Evolutionary conservation across 2,797 vertebrate genomes (phyloP).

Genomic region (Lateolabrax maculatus): DNA sequence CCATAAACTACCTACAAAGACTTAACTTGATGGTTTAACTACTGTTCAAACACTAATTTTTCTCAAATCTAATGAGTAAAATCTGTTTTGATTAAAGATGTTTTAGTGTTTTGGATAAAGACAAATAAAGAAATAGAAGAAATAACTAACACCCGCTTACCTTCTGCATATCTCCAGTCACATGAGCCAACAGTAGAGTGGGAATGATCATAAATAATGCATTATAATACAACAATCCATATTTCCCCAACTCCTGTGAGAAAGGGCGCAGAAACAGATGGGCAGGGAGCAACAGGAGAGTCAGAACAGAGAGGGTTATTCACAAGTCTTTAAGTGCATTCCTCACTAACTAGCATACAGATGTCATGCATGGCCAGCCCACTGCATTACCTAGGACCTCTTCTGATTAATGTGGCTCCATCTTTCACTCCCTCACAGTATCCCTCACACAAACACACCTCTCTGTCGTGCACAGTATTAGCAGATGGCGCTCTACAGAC

Average conservation of each 20-base stretch:
- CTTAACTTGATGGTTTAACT: neutral
- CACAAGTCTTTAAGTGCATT: slow-evolving; percentile 59
- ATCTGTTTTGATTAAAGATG: neutral
- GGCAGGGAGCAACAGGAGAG: slow-evolving; percentile 22
- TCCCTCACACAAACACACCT: slow-evolving; percentile 23
- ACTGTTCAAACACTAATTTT: neutral
- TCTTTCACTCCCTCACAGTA: slow-evolving; percentile 5
- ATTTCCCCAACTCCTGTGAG: slow-evolving; percentile 94
- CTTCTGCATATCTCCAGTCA: slow-evolving; percentile 94
- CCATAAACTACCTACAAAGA: neutral
- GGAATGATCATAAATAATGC: slow-evolving; percentile 97
- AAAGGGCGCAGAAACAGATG: slow-evolving; percentile 38
- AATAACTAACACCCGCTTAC: slow-evolving; percentile 73
- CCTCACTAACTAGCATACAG: slow-evolving; percentile 62
- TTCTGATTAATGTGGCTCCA: slow-evolving; percentile 17
- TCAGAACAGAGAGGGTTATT: slow-evolving; percentile 68
- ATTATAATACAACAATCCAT: slow-evolving; percentile 96
- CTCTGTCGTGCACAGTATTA: slow-evolving; percentile 18
- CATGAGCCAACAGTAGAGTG: slow-evolving; percentile 89
- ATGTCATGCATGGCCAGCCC: slow-evolving; percentile 47
- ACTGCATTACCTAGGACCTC: slow-evolving; percentile 19
- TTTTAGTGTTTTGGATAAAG: slow-evolving; percentile 27
- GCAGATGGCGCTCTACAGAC: slow-evolving; percentile 37
- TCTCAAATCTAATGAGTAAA: neutral
- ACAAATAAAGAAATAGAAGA: too few relatives aligned